Percentiles rank a stretch among this genome's conserved stretches.
Evolutionary conservation across 2,888 invertebrate species (phyloP).

Genomic region (Scelioninae gen. 2): DNA sequence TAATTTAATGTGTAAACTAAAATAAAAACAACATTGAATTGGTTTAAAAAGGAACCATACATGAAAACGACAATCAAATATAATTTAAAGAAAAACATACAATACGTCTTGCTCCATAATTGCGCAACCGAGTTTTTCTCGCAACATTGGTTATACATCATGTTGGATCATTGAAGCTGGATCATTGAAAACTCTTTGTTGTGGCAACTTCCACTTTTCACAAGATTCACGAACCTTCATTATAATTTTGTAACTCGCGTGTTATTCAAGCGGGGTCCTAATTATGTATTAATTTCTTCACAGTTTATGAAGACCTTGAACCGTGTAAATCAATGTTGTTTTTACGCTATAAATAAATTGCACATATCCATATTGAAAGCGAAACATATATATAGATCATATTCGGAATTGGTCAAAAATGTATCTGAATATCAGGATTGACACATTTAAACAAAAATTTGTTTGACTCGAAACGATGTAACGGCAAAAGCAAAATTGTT

Average conservation of each 20-base stretch:
- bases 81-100: constrained; percentile 7
- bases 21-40: too few species aligned
- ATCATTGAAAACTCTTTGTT: constrained; percentile 47
- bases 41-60: too few species aligned
- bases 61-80: neutral
- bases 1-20: too few species aligned
- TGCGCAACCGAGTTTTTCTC: constrained; percentile 23
- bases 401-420: too few species aligned
- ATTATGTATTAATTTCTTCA: constrained; percentile 21
- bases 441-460: too few species aligned
- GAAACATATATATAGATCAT: too few species aligned
- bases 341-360: too few species aligned
- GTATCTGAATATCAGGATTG: too few species aligned
- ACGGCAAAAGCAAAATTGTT: too few species aligned
- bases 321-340: constrained; percentile 30
- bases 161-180: constrained; percentile 28
- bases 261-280: constrained; percentile 30
- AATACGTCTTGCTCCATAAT: constrained; percentile 20
- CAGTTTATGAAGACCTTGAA: constrained; percentile 40
- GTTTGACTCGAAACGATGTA: too few species aligned
- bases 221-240: constrained; percentile 44
- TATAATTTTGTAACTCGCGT: constrained; percentile 49
- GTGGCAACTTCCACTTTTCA: constrained; percentile 48
- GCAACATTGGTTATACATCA: constrained; percentile 42
- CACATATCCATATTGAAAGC: too few species aligned